phyloP scores from a whole-genome alignment of 2,113 vertebrate genomes.

The Poicephalus meyeri region DNA sequence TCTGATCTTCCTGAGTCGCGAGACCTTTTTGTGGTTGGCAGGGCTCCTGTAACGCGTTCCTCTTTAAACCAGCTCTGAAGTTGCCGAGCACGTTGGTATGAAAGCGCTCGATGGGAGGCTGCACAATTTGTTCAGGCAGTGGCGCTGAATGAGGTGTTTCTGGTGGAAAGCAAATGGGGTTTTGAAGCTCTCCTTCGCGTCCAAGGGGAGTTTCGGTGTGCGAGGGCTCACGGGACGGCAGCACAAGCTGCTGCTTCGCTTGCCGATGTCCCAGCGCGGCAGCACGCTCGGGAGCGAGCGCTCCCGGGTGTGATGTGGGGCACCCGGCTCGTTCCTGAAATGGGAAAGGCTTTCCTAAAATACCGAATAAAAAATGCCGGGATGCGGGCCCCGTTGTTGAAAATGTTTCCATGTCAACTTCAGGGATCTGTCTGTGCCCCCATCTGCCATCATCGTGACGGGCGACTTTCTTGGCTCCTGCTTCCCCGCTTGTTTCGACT shows the following conservation, averaged over 20 bases:
- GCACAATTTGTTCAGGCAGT: slow-evolving; percentile 47
- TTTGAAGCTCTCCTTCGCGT: slow-evolving; percentile 38
- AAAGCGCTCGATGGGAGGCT: slow-evolving; percentile 44
- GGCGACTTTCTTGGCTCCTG: not conserved
- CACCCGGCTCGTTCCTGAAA: not conserved
- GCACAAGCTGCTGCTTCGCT: slow-evolving; percentile 2
- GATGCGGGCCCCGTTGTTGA: not conserved
- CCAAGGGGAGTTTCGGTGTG: slow-evolving; percentile 1
- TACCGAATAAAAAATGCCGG: accelerated
- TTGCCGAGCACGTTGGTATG: slow-evolving; percentile 28
- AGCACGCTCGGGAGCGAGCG: not conserved
- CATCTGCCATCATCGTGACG: not conserved
- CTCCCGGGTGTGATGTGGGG: not conserved
- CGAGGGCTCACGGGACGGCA: slow-evolving; percentile 40
- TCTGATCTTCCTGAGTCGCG: slow-evolving; percentile 64
- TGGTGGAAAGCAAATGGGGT: slow-evolving; percentile 40
- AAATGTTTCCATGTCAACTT: not conserved
- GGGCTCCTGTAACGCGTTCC: slow-evolving; percentile 54
- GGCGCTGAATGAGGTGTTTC: slow-evolving; percentile 9
- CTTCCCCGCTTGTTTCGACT: not conserved
- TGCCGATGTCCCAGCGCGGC: slow-evolving; percentile 8
- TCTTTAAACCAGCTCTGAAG: slow-evolving; percentile 60
- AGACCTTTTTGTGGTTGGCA: slow-evolving; percentile 70
- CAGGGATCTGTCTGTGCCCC: not conserved
- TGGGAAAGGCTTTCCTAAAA: not conserved